phyloP scores from a whole-genome alignment of 2,113 vertebrate species.

The Oryzias celebensis region DNA sequence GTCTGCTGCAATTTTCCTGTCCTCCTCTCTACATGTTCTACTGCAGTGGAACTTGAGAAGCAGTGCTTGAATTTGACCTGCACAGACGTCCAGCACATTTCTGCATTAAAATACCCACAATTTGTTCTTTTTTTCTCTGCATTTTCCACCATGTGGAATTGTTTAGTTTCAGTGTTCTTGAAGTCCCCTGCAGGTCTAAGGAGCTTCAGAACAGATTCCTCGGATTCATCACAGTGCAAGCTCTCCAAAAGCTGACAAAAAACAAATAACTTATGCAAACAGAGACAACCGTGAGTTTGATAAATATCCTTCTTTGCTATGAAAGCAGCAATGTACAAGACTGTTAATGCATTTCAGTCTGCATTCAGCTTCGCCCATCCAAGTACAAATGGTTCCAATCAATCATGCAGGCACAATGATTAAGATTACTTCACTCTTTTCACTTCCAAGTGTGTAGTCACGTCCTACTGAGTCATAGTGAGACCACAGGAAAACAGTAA shows the following conservation, averaged over 20 bases:
- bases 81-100: too few species aligned
- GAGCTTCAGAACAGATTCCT: too few species aligned
- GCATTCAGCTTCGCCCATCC: constrained; percentile 34
- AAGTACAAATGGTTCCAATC: constrained; percentile 58
- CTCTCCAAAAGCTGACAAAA: constrained; percentile 8
- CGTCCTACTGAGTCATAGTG: constrained; percentile 16
- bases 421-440: constrained; percentile 25
- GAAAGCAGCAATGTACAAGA: constrained; percentile 16
- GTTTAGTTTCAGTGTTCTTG: too few species aligned
- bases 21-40: too few species aligned
- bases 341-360: constrained; percentile 48
- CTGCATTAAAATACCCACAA: too few species aligned
- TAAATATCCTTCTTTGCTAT: not conserved
- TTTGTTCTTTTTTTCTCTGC: too few species aligned
- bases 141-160: too few species aligned
- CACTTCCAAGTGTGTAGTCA: constrained; percentile 17
- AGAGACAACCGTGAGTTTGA: constrained; percentile 7
- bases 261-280: constrained; percentile 4
- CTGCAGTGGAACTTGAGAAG: too few species aligned
- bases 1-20: too few species aligned
- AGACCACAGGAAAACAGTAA: constrained; percentile 6
- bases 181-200: too few species aligned
- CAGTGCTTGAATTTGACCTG: too few species aligned
- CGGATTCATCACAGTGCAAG: not conserved
- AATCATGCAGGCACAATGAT: constrained; percentile 58